A percentile compares a stretch with the other conserved stretches of the same genome.
phyloP scores from a whole-genome alignment of 1,140 invertebrate genomes.

The Cecropterus lyciades region DNA sequence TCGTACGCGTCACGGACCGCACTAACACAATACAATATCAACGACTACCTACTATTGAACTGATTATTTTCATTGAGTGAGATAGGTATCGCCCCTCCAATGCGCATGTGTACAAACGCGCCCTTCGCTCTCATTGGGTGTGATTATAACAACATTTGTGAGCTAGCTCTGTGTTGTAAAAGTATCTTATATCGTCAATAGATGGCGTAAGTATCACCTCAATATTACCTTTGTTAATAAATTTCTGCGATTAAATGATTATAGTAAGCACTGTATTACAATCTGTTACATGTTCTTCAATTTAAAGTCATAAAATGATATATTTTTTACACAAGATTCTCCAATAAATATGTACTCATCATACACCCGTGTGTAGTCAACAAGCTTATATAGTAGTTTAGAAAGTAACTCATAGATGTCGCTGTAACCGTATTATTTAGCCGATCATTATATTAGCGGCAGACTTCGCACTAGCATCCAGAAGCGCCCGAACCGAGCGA shows the following conservation, averaged over 20 bases:
- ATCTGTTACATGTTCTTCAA: neutral
- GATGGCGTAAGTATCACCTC: conserved; percentile 31
- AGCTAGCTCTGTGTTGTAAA: neutral
- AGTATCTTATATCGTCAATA: conserved; percentile 6
- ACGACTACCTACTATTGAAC: conserved; percentile 50
- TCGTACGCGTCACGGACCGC: conserved; percentile 33
- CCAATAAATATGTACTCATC: too few species aligned
- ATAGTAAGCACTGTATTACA: too few species aligned
- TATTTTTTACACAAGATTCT: too few species aligned
- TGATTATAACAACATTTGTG: neutral
- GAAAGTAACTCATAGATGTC: conserved; percentile 47
- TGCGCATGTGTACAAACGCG: conserved; percentile 68
- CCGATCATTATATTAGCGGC: conserved; percentile 61
- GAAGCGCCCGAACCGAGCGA: conserved; percentile 42
- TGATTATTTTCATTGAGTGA: conserved; percentile 68
- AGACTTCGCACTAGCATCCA: conserved; percentile 7
- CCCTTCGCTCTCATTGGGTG: conserved; percentile 17
- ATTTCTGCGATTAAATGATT: too few species aligned
- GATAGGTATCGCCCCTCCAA: conserved; percentile 61
- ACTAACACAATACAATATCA: conserved; percentile 42
- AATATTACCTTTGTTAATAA: too few species aligned
- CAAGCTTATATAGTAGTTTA: conserved; percentile 31
- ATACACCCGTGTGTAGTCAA: neutral
- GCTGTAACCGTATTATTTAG: conserved; percentile 33
- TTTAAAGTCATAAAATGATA: neutral